Percentiles rank a stretch among this genome's conserved stretches.
Evolutionary conservation across 2,888 invertebrate species (phyloP).

Genomic region (Tachystola acroxantha): DNA sequence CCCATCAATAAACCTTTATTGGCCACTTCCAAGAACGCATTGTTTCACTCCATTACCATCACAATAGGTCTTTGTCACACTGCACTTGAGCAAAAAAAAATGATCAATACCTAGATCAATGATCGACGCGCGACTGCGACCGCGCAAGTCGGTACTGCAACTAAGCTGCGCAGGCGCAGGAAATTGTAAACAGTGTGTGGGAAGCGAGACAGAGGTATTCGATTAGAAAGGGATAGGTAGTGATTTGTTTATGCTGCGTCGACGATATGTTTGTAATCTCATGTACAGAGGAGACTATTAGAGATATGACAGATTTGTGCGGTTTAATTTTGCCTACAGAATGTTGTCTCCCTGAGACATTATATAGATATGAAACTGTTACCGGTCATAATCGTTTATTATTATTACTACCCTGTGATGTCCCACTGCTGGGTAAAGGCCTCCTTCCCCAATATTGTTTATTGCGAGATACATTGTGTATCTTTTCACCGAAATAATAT

Average conservation of each 20-base stretch:
- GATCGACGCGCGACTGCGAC: constrained; percentile 31
- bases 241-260: constrained; percentile 34
- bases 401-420: no score
- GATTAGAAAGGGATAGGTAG: constrained; percentile 31
- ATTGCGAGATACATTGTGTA: no score
- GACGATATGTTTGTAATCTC: constrained; percentile 29
- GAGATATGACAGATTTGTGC: neutral
- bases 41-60: constrained; percentile 23
- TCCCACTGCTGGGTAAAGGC: no score
- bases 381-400: no score
- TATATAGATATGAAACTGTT: no score
- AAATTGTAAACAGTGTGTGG: constrained; percentile 54
- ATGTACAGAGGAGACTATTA: constrained; percentile 15
- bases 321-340: neutral
- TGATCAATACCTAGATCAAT: constrained; percentile 24
- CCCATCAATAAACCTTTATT: constrained; percentile 28
- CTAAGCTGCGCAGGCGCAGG: constrained; percentile 33
- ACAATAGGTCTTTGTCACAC: constrained; percentile 33
- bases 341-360: constrained; percentile 3
- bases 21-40: constrained; percentile 31
- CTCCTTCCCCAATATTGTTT: no score
- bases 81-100: constrained; percentile 20
- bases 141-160: constrained; percentile 41
- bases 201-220: constrained; percentile 32
- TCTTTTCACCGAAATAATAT: no score